Evolutionary conservation across 2,797 vertebrate genomes (phyloP).

Genomic region (Anabacerthia variegaticeps): DNA sequence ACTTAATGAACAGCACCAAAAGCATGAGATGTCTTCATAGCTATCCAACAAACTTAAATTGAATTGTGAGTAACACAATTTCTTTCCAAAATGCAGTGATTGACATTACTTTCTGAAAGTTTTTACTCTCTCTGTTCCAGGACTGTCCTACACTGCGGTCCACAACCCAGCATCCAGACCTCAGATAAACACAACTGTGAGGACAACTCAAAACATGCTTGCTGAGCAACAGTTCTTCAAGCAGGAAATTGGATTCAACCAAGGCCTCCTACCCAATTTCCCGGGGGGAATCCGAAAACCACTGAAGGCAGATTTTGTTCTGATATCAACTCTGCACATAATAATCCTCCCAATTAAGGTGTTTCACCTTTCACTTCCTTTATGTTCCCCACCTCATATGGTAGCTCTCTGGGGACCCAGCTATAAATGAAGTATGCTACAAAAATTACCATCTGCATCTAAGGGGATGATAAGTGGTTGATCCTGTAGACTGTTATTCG

Average conservation of each 20-base stretch:
- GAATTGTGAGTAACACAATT: background rate
- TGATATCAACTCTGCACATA: fast-evolving
- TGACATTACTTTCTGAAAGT: background rate
- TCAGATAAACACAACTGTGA: background rate
- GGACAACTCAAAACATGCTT: background rate
- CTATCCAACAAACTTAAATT: background rate
- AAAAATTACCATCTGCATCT: background rate
- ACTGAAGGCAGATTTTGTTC: background rate
- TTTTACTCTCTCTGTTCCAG: background rate
- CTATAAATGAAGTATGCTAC: background rate
- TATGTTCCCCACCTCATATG: background rate
- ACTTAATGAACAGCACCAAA: background rate
- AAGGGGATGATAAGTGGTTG: background rate
- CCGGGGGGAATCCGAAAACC: background rate
- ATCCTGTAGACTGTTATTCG: background rate
- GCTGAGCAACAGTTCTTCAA: background rate
- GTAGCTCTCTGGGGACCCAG: background rate
- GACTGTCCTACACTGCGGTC: background rate
- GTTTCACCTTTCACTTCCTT: background rate
- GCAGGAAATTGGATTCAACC: background rate
- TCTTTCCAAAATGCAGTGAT: background rate
- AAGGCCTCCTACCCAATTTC: background rate
- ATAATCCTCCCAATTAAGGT: background rate
- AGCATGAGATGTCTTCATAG: background rate
- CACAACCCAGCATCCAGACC: background rate